phyloP scores from a whole-genome alignment of 2,797 vertebrate species.

The Vespertilio murinus region DNA sequence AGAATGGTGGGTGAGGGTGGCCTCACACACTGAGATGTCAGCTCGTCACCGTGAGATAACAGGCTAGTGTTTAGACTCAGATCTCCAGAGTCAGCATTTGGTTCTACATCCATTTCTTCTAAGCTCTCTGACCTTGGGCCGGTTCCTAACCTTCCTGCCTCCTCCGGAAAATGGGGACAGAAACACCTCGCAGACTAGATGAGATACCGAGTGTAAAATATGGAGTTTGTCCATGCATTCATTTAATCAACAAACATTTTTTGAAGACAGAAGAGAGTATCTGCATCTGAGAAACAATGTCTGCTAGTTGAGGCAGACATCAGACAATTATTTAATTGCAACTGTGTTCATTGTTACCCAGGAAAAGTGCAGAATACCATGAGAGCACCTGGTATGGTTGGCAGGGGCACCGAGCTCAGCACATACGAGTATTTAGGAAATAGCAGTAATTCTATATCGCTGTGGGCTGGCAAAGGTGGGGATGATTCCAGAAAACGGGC shows the following conservation, averaged over 20 bases:
- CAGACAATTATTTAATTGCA: not conserved
- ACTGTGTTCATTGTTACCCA: not conserved
- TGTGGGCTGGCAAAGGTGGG: not conserved
- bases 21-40: not conserved
- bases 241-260: not conserved
- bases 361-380: not conserved
- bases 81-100: not conserved
- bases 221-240: not conserved
- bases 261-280: not conserved
- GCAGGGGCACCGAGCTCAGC: not conserved
- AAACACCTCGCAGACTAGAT: not conserved
- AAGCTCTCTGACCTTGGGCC: not conserved
- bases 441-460: not conserved
- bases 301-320: not conserved
- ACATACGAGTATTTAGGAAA: not conserved
- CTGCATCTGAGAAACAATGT: not conserved
- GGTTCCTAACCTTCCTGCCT: not conserved
- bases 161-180: not conserved
- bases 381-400: not conserved
- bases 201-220: not conserved
- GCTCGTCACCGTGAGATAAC: not conserved
- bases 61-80: not conserved
- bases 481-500: not conserved
- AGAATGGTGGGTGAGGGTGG: constrained; percentile 84
- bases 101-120: not conserved